Percentiles rank a stretch among this genome's conserved stretches.
phyloP scores from a whole-genome alignment of 1,140 invertebrate genomes.

The Sarcophaga peregrina region DNA sequence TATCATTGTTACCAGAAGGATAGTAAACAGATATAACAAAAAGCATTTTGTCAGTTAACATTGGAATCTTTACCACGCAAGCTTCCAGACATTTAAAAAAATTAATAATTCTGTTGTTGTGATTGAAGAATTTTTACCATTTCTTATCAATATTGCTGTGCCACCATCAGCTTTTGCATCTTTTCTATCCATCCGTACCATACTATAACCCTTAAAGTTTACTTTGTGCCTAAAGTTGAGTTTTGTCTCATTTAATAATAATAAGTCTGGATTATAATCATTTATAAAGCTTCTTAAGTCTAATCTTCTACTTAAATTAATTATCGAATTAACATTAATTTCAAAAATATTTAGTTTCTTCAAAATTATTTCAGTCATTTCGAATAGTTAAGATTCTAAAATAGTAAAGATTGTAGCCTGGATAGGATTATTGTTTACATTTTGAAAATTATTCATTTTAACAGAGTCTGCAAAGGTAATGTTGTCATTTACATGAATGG shows the following conservation, averaged over 20 bases:
- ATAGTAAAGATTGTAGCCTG: background rate
- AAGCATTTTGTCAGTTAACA: too few relatives aligned
- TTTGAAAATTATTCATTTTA: background rate
- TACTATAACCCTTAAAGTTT: background rate
- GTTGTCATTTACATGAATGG: background rate
- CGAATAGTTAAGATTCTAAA: background rate
- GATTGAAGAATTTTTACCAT: too few relatives aligned
- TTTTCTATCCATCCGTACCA: constrained; percentile 3
- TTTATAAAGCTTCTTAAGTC: background rate
- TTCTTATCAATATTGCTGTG: too few relatives aligned
- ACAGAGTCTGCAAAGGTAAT: background rate
- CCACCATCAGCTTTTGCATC: background rate
- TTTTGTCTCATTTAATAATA: background rate
- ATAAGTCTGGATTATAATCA: background rate
- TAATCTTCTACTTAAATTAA: constrained; percentile 1
- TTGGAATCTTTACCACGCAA: constrained; percentile 19
- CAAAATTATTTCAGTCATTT: background rate
- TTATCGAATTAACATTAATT: constrained; percentile 15
- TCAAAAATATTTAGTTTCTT: background rate
- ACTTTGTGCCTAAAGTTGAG: background rate
- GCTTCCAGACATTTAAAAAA: background rate
- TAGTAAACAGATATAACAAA: constrained; percentile 14
- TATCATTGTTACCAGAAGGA: constrained; percentile 8
- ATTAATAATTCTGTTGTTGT: too few relatives aligned
- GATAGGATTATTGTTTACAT: background rate